A percentile compares a stretch with the other conserved stretches of the same genome.
phyloP scores from a whole-genome alignment of 1,140 invertebrate species.

The Anoplolepis gracilipes region DNA sequence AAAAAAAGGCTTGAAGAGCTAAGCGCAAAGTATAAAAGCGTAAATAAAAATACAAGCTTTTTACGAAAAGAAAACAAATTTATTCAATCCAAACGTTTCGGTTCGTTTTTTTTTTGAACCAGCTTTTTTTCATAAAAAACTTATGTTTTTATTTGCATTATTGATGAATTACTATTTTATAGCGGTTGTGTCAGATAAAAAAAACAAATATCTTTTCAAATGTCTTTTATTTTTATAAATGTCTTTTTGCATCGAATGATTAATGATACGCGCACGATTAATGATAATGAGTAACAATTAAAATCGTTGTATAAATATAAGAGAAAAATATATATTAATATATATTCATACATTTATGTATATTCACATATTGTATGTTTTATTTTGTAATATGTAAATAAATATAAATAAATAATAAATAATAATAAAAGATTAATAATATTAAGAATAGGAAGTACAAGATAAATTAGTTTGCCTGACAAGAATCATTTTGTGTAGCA shows the following conservation, averaged over 20 bases:
- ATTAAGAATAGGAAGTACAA: not conserved
- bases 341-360: not conserved
- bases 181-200: not conserved
- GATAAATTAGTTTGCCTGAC: slow-evolving; percentile 13
- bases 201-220: too few relatives aligned
- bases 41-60: too few relatives aligned
- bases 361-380: too few relatives aligned
- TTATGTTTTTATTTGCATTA: too few relatives aligned
- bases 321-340: not conserved
- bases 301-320: not conserved
- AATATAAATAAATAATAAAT: not conserved
- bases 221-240: too few relatives aligned
- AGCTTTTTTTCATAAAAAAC: too few relatives aligned
- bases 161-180: slow-evolving; percentile 24
- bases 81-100: too few relatives aligned
- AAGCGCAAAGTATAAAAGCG: too few relatives aligned
- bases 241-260: not conserved
- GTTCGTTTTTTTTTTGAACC: too few relatives aligned
- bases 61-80: too few relatives aligned
- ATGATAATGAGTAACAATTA: not conserved
- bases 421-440: not conserved
- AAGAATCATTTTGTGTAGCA: slow-evolving; percentile 15
- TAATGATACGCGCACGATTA: not conserved
- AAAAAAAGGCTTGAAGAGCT: too few relatives aligned
- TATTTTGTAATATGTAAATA: too few relatives aligned